Conservation (phyloP, 2,888 invertebrate genomes). For the Scaptomyza parva region DNA sequence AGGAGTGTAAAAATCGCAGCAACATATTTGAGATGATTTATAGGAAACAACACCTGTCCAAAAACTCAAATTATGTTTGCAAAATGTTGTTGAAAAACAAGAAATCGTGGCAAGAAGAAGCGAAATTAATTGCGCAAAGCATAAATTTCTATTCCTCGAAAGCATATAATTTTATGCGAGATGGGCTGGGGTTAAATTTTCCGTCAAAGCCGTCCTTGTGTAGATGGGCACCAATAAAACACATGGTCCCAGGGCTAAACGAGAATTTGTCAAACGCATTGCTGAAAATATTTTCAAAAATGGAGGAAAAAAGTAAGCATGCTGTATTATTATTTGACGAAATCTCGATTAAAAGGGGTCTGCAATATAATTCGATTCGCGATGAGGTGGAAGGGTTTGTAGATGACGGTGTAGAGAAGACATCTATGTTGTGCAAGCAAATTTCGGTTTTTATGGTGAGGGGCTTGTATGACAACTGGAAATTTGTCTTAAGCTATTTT, state of each 20-base stretch:
- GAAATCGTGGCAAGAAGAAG: background rate
- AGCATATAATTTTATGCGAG: background rate
- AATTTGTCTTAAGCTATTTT: background rate
- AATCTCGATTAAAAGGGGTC: background rate
- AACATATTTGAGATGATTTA: background rate
- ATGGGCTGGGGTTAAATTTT: background rate
- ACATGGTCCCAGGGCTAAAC: background rate
- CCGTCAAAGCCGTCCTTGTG: background rate
- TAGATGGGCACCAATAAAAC: background rate
- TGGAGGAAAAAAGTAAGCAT: background rate
- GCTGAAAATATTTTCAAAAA: background rate
- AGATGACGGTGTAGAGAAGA: background rate
- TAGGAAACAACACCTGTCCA: background rate
- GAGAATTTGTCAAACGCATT: background rate
- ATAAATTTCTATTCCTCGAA: background rate
- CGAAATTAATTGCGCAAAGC: background rate
- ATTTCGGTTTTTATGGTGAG: too few species aligned
- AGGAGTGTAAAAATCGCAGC: background rate
- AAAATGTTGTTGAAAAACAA: background rate
- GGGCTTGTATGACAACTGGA: background rate
- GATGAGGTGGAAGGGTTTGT: background rate
- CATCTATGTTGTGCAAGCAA: background rate
- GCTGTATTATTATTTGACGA: background rate
- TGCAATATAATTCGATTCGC: background rate
- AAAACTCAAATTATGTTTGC: background rate